Conservation (phyloP, 2,797 vertebrate genomes). For the Numenius phaeopus region DNA sequence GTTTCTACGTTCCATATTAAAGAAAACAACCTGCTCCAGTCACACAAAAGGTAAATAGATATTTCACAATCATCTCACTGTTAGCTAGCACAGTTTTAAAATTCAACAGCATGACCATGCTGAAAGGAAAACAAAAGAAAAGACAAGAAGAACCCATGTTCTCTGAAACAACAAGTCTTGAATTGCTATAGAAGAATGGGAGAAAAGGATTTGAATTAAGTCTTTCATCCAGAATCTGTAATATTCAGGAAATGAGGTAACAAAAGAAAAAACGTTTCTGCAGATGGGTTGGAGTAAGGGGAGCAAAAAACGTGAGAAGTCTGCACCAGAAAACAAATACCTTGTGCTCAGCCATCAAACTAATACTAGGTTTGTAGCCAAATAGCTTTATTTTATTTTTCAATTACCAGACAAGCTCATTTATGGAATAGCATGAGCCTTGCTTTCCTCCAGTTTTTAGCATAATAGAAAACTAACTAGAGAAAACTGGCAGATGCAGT, state of each 20-base stretch:
- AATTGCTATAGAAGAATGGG: conserved; percentile 44
- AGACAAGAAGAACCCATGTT: background rate
- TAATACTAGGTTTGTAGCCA: background rate
- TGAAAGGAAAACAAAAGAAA: conserved; percentile 3
- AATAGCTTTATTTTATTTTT: conserved; percentile 52
- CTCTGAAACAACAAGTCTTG: conserved; percentile 60
- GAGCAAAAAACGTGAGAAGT: background rate
- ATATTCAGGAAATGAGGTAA: conserved; percentile 57
- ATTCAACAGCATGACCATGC: background rate
- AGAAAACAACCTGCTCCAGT: conserved; percentile 26
- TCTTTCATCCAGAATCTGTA: conserved; percentile 57
- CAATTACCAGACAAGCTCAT: conserved; percentile 7
- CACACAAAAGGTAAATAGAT: conserved; percentile 22
- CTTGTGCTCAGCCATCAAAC: background rate
- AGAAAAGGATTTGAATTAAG: conserved; percentile 67
- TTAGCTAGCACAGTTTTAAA: background rate
- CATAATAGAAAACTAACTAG: conserved; percentile 40
- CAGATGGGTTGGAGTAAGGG: background rate
- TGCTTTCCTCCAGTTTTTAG: conserved; percentile 4
- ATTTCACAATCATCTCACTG: conserved; percentile 2
- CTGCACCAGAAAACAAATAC: conserved; percentile 4
- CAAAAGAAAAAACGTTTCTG: conserved; percentile 47
- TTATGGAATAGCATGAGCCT: background rate
- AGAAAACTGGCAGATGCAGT: conserved; percentile 31
- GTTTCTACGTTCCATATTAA: background rate